Base-by-base conservation (phyloP, 2,797 vertebrate species). In the Sus cebifrons region DNA sequence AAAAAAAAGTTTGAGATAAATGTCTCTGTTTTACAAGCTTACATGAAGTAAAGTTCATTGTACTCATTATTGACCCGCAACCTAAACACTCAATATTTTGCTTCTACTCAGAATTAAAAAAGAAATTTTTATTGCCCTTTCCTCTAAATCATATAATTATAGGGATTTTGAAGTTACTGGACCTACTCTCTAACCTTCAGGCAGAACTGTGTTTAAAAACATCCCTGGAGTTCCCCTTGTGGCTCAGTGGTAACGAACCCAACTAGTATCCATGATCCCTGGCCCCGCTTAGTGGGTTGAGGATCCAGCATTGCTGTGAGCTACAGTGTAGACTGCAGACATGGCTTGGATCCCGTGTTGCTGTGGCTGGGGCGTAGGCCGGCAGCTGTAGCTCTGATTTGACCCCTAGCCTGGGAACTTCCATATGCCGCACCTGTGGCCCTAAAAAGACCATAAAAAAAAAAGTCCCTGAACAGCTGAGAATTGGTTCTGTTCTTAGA, bases 161-260 rank as follows among this genome's bases (percentile, higher is more conserved):
- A 74, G 54, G 82, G 49, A 36, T 95, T 89, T 91, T 87, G 83
- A 91, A 97, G 78, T 91, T n/a, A 70, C 68, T 73, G 32, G 29
- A 65, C 62, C 44, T 78, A 49, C 36, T 79, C 60, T 86, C 62
- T 74, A 17, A 82, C 64, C 87, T 78, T 95, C 64, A 88, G 68
- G 62, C 49, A 67, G 74, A 92, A 62, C n/a, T 56, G 9, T 81
- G 52, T 79, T 93, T 85, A 86, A 81, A 94, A 70, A 64, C 5
- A 65, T 85, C 62, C 68, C 81, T 52, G 58, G 44, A 49, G 44
- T 49, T 49, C 44, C 44, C 44, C 44, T 49, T 49, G 44, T 49
- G 44, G 44, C 44, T 49, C 44, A 6, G 44, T 10, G 44, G 44
- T 49, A 49, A 49, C 44, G 9, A 49, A 49, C 44, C 44, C 44